Conservation (phyloP, 2,113 vertebrate genomes). For the Platysteira castanea region DNA sequence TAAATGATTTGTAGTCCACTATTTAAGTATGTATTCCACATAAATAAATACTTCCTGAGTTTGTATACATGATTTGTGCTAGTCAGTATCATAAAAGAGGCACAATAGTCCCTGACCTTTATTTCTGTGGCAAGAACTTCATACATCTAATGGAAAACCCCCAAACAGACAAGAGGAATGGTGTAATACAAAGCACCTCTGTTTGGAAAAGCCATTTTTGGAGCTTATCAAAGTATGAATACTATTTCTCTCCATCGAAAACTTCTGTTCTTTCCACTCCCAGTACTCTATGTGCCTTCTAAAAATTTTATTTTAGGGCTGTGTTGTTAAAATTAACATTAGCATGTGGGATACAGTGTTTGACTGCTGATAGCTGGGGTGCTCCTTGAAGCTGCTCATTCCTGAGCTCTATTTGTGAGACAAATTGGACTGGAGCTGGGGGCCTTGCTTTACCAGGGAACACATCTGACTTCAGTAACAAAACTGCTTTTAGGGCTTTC, state of each 20-base stretch:
- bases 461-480: background rate
- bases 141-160: background rate
- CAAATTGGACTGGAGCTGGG: background rate
- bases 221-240: background rate
- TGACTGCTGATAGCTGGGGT: background rate
- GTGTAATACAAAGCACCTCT: background rate
- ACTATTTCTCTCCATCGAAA: background rate
- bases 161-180: background rate
- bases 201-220: background rate
- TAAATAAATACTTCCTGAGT: slow-evolving; percentile 53
- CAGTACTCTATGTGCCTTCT: background rate
- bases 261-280: background rate
- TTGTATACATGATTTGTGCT: background rate
- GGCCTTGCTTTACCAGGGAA: background rate
- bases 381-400: background rate
- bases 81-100: slow-evolving; percentile 38
- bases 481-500: background rate
- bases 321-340: background rate
- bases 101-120: slow-evolving; percentile 10
- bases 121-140: slow-evolving; percentile 8
- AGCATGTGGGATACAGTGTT: background rate
- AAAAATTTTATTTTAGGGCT: background rate
- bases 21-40: slow-evolving; percentile 36
- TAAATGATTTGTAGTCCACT: slow-evolving; percentile 34
- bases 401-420: background rate